phyloP scores from a whole-genome alignment of 2,888 invertebrate genomes.

The Julus scanicus region DNA sequence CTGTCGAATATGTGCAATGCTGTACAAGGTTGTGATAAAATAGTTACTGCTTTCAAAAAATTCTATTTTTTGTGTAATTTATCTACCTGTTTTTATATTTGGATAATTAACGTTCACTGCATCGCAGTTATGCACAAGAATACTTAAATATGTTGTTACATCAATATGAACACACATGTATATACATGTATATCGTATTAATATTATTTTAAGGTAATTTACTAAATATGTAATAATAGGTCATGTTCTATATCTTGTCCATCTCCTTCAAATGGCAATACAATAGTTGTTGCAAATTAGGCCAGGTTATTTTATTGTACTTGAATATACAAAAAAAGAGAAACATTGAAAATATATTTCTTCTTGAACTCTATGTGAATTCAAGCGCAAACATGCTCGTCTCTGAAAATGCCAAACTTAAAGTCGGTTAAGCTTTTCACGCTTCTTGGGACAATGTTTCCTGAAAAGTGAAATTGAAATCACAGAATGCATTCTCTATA shows the following conservation, averaged over 20 bases:
- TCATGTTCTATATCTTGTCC: background rate
- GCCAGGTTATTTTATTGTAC: background rate
- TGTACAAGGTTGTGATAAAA: no score
- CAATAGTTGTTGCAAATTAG: background rate
- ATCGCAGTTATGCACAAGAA: no score
- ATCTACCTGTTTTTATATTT: no score
- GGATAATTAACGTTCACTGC: no score
- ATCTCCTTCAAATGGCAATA: background rate
- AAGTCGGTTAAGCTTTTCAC: constrained; percentile 22
- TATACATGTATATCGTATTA: no score
- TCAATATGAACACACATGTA: no score
- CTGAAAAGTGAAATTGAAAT: constrained; percentile 39
- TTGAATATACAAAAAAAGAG: background rate
- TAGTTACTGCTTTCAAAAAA: no score
- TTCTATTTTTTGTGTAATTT: no score
- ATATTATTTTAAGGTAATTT: no score
- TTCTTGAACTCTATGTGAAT: constrained; percentile 5
- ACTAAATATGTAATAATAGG: no score
- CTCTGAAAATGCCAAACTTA: constrained; percentile 19
- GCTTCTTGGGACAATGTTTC: constrained; percentile 39
- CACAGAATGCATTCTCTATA: constrained; percentile 5
- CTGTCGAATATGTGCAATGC: no score
- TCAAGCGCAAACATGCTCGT: constrained; percentile 13
- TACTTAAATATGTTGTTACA: no score
- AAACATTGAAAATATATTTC: constrained; percentile 5